phyloP scores from a whole-genome alignment of 1,140 invertebrate species.

The Paralvinella palmiformis region DNA sequence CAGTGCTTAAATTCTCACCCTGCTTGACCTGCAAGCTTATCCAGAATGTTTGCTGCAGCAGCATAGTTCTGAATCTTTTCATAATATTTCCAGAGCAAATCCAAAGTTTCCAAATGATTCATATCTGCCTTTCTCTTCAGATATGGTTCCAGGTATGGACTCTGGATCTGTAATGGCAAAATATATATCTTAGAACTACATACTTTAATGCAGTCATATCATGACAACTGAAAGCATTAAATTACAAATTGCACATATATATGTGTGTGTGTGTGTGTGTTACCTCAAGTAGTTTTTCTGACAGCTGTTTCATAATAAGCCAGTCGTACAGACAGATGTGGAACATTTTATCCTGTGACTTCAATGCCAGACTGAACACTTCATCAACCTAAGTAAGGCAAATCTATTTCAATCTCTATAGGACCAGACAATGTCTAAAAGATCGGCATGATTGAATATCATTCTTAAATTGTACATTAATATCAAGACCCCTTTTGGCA shows the following conservation, averaged over 20 bases:
- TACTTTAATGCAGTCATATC: background rate
- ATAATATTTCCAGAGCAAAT: constrained; percentile 93
- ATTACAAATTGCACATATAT: background rate
- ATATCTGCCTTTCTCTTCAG: constrained; percentile 57
- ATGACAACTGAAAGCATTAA: background rate
- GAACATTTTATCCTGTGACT: constrained; percentile 73
- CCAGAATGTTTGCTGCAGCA: constrained; percentile 85
- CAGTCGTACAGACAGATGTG: constrained; percentile 90
- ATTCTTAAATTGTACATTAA: too few species aligned
- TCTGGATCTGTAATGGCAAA: constrained; percentile 52
- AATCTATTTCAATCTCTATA: too few species aligned
- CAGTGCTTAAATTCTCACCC: too few species aligned
- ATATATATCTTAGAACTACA: background rate
- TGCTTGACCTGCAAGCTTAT: constrained; percentile 73
- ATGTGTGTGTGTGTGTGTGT: constrained; percentile 39
- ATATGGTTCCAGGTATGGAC: constrained; percentile 76
- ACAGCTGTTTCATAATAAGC: constrained; percentile 73
- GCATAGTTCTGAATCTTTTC: constrained; percentile 86
- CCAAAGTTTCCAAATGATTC: constrained; percentile 60
- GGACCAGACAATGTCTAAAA: too few species aligned
- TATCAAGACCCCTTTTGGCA: too few species aligned
- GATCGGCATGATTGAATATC: too few species aligned
- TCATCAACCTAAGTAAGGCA: constrained; percentile 44
- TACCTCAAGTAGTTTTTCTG: constrained; percentile 72
- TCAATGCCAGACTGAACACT: constrained; percentile 50